Percentiles rank a stretch among this genome's conserved stretches.
Evolutionary conservation across 2,797 vertebrate species (phyloP).

Genomic region (Dromococcyx pavoninus): DNA sequence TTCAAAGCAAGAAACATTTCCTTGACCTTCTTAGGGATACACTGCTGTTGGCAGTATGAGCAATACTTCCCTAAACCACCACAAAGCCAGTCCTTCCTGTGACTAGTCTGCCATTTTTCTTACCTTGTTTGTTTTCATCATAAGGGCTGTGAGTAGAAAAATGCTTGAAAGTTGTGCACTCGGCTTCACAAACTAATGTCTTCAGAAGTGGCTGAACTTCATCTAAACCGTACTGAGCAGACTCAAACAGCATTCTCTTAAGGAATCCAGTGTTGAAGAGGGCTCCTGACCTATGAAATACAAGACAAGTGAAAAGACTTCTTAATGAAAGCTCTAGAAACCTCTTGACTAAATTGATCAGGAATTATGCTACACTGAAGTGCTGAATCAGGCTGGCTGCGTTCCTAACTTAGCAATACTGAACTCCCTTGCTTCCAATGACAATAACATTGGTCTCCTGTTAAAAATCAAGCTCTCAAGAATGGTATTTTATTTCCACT

Average conservation of each 20-base stretch:
- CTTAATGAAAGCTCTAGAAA: background rate
- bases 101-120: background rate
- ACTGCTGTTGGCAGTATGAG: background rate
- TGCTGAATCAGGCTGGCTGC: background rate
- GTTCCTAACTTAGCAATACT: background rate
- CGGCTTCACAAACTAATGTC: constrained; percentile 90
- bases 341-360: background rate
- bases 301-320: background rate
- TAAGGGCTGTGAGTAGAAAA: constrained; percentile 74
- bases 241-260: constrained; percentile 88
- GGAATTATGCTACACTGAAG: rapidly evolving
- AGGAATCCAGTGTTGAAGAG: constrained; percentile 94
- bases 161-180: constrained; percentile 87
- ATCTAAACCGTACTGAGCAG: constrained; percentile 87
- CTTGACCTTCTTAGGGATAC: background rate
- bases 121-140: constrained; percentile 86
- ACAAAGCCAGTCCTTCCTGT: background rate
- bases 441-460: background rate
- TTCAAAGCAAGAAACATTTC: background rate
- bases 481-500: background rate
- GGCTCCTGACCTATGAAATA: constrained; percentile 83
- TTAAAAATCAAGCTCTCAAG: background rate
- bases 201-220: constrained; percentile 92
- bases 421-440: background rate
- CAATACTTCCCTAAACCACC: background rate